These are phyloP conservation scores for Nannospalax galili DNA, from an alignment of 2,113 vertebrate species.

Conservation along the genomic window DNA sequence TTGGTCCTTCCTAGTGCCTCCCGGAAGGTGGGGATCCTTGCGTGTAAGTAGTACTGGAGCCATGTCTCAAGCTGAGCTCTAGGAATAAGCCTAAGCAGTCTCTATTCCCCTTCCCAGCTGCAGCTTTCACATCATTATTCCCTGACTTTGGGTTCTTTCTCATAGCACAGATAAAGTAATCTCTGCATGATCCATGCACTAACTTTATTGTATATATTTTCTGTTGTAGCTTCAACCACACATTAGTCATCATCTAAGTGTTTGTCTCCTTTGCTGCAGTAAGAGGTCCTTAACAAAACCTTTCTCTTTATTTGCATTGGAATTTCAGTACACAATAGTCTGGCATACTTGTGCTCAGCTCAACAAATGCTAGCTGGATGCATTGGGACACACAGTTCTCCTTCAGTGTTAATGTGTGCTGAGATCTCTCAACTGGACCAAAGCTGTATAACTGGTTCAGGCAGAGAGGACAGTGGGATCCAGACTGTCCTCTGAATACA, in stretches of 20 bases:
- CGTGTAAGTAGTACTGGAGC: rapidly evolving
- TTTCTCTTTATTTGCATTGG: neutral
- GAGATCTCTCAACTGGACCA: neutral
- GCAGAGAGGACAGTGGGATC: neutral
- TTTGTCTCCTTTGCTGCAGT: neutral
- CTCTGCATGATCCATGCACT: neutral
- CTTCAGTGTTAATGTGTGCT: neutral
- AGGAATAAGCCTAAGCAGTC: neutral
- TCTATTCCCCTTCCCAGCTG: neutral
- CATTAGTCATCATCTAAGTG: neutral
- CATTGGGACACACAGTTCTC: neutral
- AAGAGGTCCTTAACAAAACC: neutral
- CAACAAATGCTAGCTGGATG: neutral
- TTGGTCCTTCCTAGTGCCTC: neutral
- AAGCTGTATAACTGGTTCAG: neutral
- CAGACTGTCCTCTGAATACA: neutral
- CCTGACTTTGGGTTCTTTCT: neutral
- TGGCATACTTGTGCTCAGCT: neutral
- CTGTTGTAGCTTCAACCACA: neutral
- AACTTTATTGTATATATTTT: neutral
- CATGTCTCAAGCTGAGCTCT: neutral
- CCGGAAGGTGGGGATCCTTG: neutral
- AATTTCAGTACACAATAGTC: neutral
- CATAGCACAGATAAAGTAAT: neutral
- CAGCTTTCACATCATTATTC: neutral